Conservation (phyloP, 1,140 invertebrate species). For the Drosophila saltans region DNA sequence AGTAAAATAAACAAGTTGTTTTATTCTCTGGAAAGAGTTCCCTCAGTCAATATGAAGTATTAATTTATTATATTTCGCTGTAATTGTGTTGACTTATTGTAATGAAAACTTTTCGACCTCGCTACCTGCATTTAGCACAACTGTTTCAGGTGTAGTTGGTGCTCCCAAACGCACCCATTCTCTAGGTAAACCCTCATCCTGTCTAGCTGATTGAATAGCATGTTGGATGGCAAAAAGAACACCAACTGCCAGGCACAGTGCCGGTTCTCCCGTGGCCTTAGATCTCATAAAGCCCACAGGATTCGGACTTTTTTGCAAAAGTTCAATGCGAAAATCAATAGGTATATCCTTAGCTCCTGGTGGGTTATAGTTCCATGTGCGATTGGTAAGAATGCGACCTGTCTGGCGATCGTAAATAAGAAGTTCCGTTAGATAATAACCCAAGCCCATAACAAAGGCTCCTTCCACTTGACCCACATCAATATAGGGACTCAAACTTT, state of each 20-base stretch:
- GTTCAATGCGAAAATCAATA: constrained; percentile 90
- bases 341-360: constrained; percentile 92
- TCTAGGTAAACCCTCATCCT: constrained; percentile 84
- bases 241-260: constrained; percentile 87
- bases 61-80: no score
- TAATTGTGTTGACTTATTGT: constrained; percentile 16
- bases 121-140: constrained; percentile 72
- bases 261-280: constrained; percentile 93
- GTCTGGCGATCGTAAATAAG: constrained; percentile 87
- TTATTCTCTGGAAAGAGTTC: no score
- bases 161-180: constrained; percentile 84
- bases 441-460: constrained; percentile 92
- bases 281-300: constrained; percentile 88
- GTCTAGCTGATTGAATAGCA: constrained; percentile 87
- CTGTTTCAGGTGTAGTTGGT: constrained; percentile 83
- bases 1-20: no score
- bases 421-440: constrained; percentile 90
- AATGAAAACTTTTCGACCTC: constrained; percentile 45
- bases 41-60: no score
- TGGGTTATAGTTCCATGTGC: constrained; percentile 92
- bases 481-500: constrained; percentile 87
- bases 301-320: constrained; percentile 89
- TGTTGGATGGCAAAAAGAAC: constrained; percentile 90
- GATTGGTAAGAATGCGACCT: constrained; percentile 88
- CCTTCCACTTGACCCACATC: constrained; percentile 92